A percentile compares a stretch with the other conserved stretches of the same genome.
phyloP scores from a whole-genome alignment of 2,888 invertebrate genomes.

The Euproctis similis region DNA sequence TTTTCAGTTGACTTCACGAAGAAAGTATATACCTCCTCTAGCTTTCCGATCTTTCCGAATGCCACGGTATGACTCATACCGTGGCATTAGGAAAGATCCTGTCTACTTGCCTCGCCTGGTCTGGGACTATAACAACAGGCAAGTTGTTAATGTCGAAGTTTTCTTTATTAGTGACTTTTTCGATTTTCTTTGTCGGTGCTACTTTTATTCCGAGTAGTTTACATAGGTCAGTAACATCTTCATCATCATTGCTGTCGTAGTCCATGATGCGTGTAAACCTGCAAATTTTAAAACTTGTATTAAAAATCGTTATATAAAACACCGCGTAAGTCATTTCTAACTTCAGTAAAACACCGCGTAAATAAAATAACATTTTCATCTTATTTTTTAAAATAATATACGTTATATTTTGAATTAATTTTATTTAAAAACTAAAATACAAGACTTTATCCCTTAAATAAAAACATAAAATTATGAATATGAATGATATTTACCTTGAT shows the following conservation, averaged over 20 bases:
- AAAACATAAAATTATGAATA: too few relatives aligned
- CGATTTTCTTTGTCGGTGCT: neutral
- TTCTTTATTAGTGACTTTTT: neutral
- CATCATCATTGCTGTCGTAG: neutral
- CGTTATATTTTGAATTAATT: slow-evolving; percentile 1
- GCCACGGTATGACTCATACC: too few relatives aligned
- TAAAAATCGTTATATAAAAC: slow-evolving; percentile 1
- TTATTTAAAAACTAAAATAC: slow-evolving; percentile 1
- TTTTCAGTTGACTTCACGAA: too few relatives aligned
- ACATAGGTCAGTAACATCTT: neutral
- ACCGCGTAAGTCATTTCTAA: slow-evolving; percentile 2
- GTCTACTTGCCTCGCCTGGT: neutral
- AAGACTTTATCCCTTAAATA: neutral
- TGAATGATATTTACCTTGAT: slow-evolving; percentile 1
- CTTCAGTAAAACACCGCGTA: slow-evolving; percentile 1
- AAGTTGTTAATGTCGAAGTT: neutral
- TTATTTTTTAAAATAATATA: slow-evolving; percentile 1
- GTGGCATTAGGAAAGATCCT: neutral
- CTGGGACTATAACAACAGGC: neutral
- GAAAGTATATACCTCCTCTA: too few relatives aligned
- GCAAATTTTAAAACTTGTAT: slow-evolving; percentile 1
- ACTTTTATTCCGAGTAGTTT: neutral
- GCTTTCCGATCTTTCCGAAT: too few relatives aligned
- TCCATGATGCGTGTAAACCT: slow-evolving; percentile 1
- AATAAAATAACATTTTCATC: slow-evolving; percentile 2